Conservation (phyloP, 92 coral and sea anemone species). For the Palythoa grandis region DNA sequence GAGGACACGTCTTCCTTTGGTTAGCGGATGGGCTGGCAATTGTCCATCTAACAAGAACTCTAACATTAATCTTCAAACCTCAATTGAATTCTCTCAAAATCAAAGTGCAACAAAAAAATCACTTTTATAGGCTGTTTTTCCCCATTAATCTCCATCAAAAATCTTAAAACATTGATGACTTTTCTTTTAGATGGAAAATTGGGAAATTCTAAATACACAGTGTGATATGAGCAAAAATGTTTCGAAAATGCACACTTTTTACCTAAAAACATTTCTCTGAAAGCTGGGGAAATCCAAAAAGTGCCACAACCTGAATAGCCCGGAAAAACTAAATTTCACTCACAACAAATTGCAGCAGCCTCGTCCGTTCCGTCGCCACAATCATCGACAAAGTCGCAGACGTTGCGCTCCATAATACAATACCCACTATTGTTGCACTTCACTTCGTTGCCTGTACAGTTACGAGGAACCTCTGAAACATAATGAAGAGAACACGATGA, state of each 20-base stretch:
- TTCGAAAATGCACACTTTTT: not conserved
- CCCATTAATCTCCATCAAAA: too few species aligned
- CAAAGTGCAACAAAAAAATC: too few species aligned
- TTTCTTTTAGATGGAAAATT: too few species aligned
- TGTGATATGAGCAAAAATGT: too few species aligned
- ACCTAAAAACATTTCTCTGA: not conserved
- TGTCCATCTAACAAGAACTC: too few species aligned
- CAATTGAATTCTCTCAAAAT: too few species aligned
- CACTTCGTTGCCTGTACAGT: conserved; percentile 84
- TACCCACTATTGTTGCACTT: conserved; percentile 68
- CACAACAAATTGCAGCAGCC: conserved; percentile 55
- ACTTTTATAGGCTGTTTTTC: too few species aligned
- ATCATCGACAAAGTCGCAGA: conserved; percentile 84
- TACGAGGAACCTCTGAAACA: conserved; percentile 62
- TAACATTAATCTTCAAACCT: too few species aligned
- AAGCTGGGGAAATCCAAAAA: not conserved
- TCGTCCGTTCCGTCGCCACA: conserved; percentile 93
- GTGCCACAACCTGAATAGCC: not conserved
- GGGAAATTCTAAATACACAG: too few species aligned
- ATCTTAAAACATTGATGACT: too few species aligned
- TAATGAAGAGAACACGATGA: not conserved
- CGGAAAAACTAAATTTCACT: not conserved
- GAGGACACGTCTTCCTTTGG: too few species aligned
- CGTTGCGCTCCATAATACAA: conserved; percentile 78
- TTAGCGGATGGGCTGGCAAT: too few species aligned